Percentiles rank a stretch among this genome's conserved stretches.
Evolutionary conservation across 2,113 vertebrate species (phyloP).

Genomic region (Galemys pyrenaicus): DNA sequence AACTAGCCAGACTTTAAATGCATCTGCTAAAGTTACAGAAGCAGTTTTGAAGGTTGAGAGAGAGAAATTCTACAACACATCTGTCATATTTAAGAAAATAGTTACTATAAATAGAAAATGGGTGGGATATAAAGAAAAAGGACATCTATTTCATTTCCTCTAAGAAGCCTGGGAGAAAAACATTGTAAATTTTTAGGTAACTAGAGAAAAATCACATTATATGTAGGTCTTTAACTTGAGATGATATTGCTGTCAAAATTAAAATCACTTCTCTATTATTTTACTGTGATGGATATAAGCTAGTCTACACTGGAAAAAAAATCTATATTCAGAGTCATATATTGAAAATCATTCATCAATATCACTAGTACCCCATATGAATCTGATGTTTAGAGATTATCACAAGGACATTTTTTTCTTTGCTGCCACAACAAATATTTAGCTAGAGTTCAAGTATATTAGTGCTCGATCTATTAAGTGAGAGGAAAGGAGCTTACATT

Average conservation of each 20-base stretch:
- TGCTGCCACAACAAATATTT: background rate
- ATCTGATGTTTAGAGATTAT: background rate
- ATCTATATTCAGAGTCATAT: background rate
- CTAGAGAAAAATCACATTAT: background rate
- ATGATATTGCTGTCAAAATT: slow-evolving; percentile 16
- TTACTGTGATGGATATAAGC: background rate
- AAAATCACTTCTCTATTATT: background rate
- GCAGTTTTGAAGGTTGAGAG: background rate
- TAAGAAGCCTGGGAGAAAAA: background rate
- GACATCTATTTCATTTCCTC: background rate
- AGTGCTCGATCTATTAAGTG: background rate
- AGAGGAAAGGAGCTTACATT: background rate
- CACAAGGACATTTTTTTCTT: background rate
- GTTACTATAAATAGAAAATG: background rate
- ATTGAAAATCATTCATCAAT: background rate
- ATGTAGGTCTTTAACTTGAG: background rate
- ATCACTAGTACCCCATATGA: background rate
- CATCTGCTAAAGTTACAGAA: background rate
- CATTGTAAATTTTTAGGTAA: background rate
- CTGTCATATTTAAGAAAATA: background rate
- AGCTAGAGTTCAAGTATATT: background rate
- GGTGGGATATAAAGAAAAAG: background rate
- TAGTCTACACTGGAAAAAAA: background rate
- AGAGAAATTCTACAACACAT: background rate
- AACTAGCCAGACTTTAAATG: background rate